Base-by-base conservation (phyloP, 2,888 invertebrate genomes). In the Ptychoptera contaminata region DNA sequence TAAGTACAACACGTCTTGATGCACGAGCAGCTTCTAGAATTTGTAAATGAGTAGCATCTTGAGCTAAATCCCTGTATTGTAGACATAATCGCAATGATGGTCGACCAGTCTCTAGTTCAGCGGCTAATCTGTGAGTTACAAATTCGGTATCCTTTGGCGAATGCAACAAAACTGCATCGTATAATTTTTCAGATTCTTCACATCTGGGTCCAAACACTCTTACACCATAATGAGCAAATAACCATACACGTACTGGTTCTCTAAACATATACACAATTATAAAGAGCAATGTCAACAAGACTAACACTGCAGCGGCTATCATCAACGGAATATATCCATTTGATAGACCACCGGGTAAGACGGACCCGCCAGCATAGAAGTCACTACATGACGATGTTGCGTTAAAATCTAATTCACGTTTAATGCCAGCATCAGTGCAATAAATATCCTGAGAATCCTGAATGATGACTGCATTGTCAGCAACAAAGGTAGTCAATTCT, bases 111-210 rank as follows among this genome's bases (percentile, higher is more conserved):
- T 92, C 92, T 55, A 92, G 67, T 60, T 87, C 85, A 36, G 80
- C 79, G n/a, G 84, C 84, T 55, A 92, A 67, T 43, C 83, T 80
- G 56, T 86, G 84, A 43, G 85, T 74, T 7, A 91, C 86, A 59
- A 87, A 87, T 60, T 85, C 82, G 55, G 90, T 88, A 64, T 92
- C 92, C 66, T 87, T 87, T 32, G 87, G 86, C 55, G 88, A 88
- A 67, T 93, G 94, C 56, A 90, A 81, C 11, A 94, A 79, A 60
- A 93, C 88, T 9, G 88, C 91, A 58, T 94, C 93, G 67, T 88
- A 92, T 32, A 87, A 70, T 57, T 87, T 86, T 58, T 88, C 86
- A 44, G 79, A 76, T 55, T 87, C 86, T 60, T 85, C 87, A 48
- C 79, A 79, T 10, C 81, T 75, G 49, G 77, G 77, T 31, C 74